Evolutionary conservation across 1,140 invertebrate genomes (phyloP), one percentile per base, ranked within the genome.

Genomic region (Theocolax elegans): DNA sequence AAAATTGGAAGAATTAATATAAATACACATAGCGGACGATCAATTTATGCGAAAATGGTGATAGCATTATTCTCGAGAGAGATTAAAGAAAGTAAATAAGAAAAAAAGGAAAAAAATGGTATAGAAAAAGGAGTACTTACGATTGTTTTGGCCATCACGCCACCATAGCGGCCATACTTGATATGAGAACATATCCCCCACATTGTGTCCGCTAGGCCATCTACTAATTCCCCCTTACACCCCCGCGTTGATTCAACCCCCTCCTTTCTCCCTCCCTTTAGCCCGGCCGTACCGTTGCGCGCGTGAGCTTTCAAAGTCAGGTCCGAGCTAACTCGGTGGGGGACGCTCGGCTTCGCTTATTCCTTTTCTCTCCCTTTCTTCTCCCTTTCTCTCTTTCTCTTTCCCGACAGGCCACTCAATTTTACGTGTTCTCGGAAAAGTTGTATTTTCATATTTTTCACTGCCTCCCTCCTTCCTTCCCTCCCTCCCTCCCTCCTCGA

Each of bases 121-220:
- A 48, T 31, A 53, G 21, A 67, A 19, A 67, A 62, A 42, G 44
- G 74, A 73, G 77, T 84, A 86, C 84, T 85, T 86, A 86, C 84
- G 79, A 81, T 81, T 84, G 82, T 85, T 85, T 85, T 84, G 81
- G 80, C 84, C 83, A 83, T 85, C 84, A 79, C 83, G 79, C 83
- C 83, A 84, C 84, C 81, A 84, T 84, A 85, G 83, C 84, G 83
- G 84, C 83, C 83, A 86, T 86, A 84, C 84, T 86, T 81, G 83
- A 85, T 86, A 85, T 86, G 84, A 86, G 84, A 85, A 84, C 84
- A 81, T 86, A 85, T 85, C 82, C 84, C 83, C 80, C 84, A 83
- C 83, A 62, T 59, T 54, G 67, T 84, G 81, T 85, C 81, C 82
- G 80, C 84, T 77, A 81, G 80, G 76, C 81, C 80, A 80, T 83